phyloP scores from a whole-genome alignment of 2,113 vertebrate species.

The Equus quagga region DNA sequence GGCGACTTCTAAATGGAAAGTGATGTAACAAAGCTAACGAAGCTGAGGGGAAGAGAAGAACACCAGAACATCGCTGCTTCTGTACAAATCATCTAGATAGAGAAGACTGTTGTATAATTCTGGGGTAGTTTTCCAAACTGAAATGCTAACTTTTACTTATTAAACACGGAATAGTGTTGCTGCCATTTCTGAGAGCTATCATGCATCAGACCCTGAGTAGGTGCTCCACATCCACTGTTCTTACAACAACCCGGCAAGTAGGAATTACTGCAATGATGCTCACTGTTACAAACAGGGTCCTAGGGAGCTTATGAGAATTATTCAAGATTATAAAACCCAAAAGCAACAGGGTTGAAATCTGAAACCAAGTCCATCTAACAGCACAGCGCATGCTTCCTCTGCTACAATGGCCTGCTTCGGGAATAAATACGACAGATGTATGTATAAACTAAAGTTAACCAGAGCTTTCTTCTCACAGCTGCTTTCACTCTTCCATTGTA shows the following conservation, averaged over 20 bases:
- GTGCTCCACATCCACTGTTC: not conserved
- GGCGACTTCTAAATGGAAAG: conserved; percentile 3
- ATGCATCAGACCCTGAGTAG: not conserved
- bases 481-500: not conserved
- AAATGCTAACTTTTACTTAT: not conserved
- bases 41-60: not conserved
- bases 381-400: not conserved
- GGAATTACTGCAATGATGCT: not conserved
- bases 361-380: not conserved
- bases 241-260: not conserved
- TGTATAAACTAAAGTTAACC: not conserved
- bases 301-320: not conserved
- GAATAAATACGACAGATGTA: not conserved
- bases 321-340: not conserved
- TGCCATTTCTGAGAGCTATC: not conserved
- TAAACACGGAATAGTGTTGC: not conserved
- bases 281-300: not conserved
- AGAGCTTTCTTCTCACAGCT: not conserved
- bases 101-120: not conserved
- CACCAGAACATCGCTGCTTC: not conserved
- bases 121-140: not conserved
- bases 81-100: not conserved
- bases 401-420: not conserved
- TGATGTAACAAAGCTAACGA: not conserved
- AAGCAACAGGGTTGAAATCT: not conserved